A percentile compares a stretch with the other conserved stretches of the same genome.
phyloP scores from a whole-genome alignment of 2,113 vertebrate genomes.

The Tyto alba region DNA sequence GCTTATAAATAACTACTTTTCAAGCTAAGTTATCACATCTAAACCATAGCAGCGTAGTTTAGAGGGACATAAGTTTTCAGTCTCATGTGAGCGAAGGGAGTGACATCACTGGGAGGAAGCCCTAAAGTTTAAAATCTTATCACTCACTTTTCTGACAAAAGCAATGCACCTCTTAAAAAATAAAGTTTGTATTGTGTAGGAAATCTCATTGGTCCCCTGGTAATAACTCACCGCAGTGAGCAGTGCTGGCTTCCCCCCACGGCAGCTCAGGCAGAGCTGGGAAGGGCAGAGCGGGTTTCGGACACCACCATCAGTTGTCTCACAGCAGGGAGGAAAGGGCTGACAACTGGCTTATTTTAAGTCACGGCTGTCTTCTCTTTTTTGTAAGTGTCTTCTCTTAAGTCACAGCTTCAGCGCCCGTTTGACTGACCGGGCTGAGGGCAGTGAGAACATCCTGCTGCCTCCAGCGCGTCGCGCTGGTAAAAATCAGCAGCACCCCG shows the following conservation, averaged over 20 bases:
- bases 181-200: background rate
- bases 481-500: rapidly evolving
- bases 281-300: background rate
- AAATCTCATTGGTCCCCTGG: background rate
- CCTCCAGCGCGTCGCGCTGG: background rate
- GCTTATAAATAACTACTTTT: rapidly evolving
- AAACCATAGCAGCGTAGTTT: background rate
- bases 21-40: background rate
- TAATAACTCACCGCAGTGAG: rapidly evolving
- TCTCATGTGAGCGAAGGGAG: rapidly evolving
- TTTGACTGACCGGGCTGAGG: background rate
- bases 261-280: background rate
- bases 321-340: background rate
- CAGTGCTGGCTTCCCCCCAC: background rate
- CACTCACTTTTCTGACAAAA: background rate
- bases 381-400: background rate
- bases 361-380: background rate
- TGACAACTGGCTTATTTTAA: background rate
- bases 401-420: background rate
- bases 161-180: background rate
- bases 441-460: background rate
- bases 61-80: background rate
- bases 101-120: background rate
- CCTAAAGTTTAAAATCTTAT: background rate
- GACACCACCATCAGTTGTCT: no score